These are phyloP conservation scores for Cantharis flavilabris DNA, from an alignment of 2,888 invertebrate species.

Conservation along the genomic window DNA sequence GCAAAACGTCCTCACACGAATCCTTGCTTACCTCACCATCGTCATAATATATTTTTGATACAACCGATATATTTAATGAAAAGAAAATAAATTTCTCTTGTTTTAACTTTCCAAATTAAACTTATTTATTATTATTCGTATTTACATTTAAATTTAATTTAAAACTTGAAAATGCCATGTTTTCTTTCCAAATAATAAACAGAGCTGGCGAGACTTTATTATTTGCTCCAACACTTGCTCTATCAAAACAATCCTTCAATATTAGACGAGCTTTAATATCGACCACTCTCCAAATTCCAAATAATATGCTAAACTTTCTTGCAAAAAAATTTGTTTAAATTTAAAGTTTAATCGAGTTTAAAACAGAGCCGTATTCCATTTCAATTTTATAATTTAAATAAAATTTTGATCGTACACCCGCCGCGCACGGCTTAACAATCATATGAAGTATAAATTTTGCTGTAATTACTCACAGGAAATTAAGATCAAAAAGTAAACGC, in stretches of 20 bases:
- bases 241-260: neutral
- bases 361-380: neutral
- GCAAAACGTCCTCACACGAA: conserved; percentile 35
- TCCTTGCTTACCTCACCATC: conserved; percentile 28
- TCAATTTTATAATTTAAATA: too few relatives aligned
- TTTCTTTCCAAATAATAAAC: neutral
- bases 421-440: neutral
- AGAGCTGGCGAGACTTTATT: neutral
- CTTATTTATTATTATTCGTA: neutral
- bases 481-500: neutral
- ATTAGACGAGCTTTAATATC: neutral
- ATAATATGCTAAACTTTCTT: neutral
- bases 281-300: neutral
- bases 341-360: neutral
- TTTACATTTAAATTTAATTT: neutral
- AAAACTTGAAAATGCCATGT: neutral
- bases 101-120: neutral
- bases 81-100: neutral
- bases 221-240: neutral
- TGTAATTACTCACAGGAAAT: neutral
- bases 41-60: conserved; percentile 27
- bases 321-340: neutral
- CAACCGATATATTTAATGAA: conserved; percentile 1
- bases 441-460: neutral
- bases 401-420: too few relatives aligned